Evolutionary conservation across 1,140 invertebrate species (phyloP).

Genomic region (Papilio polyxenes): DNA sequence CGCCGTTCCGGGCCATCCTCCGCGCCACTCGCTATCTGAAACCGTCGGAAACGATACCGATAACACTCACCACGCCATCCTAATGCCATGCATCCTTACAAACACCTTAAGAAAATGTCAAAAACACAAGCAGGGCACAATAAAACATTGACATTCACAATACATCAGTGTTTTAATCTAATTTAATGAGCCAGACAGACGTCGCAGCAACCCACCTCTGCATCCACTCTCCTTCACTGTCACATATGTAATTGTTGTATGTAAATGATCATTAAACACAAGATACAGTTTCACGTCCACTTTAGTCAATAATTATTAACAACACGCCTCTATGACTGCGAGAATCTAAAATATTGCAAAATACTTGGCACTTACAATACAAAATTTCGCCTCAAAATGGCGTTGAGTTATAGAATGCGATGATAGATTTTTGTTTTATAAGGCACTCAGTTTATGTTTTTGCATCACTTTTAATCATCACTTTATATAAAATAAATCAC

Average conservation of each 20-base stretch:
- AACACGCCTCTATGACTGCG: slow-evolving; percentile 52
- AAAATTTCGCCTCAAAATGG: slow-evolving; percentile 82
- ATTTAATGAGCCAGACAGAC: slow-evolving; percentile 71
- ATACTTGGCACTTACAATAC: slow-evolving; percentile 81
- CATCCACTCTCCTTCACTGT: slow-evolving; percentile 57
- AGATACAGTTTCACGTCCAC: slow-evolving; percentile 56
- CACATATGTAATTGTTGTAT: slow-evolving; percentile 48
- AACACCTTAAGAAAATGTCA: slow-evolving; percentile 31
- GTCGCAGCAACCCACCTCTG: slow-evolving; percentile 71
- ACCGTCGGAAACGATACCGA: slow-evolving; percentile 74
- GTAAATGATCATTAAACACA: slow-evolving; percentile 45
- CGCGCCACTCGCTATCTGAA: slow-evolving; percentile 75
- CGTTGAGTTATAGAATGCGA: slow-evolving; percentile 80
- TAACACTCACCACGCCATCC: slow-evolving; percentile 68
- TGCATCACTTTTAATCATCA: slow-evolving; percentile 67
- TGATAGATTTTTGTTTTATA: slow-evolving; percentile 81
- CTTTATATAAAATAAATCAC: slow-evolving; percentile 62
- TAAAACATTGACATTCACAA: slow-evolving; percentile 45
- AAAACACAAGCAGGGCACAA: slow-evolving; percentile 41
- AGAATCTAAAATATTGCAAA: slow-evolving; percentile 77
- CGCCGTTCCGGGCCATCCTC: slow-evolving; percentile 74
- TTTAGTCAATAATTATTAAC: slow-evolving; percentile 51
- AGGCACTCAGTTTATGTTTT: slow-evolving; percentile 70
- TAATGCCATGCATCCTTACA: slow-evolving; percentile 42
- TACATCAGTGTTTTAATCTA: slow-evolving; percentile 65